These are phyloP conservation scores for Poecilia wingei DNA, from an alignment of 2,797 vertebrate genomes.

Conservation along the genomic window DNA sequence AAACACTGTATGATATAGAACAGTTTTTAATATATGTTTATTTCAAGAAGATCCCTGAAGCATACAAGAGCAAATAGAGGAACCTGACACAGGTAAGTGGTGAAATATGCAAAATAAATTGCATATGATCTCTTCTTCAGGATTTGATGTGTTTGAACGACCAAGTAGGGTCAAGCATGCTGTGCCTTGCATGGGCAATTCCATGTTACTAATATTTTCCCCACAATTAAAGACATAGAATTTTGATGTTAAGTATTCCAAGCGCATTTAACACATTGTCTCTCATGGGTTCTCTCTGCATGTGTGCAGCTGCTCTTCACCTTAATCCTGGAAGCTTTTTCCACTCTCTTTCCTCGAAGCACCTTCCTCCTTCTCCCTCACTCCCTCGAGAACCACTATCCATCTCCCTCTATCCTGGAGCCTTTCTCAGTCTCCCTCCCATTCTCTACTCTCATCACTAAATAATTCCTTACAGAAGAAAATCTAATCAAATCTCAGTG, in stretches of 20 bases:
- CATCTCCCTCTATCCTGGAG: slow-evolving; percentile 64
- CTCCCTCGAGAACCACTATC: slow-evolving; percentile 60
- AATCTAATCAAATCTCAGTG: slow-evolving; percentile 75
- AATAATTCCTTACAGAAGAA: slow-evolving; percentile 75
- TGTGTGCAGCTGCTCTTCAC: slow-evolving; percentile 57
- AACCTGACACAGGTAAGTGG: not conserved
- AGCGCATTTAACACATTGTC: slow-evolving; percentile 40
- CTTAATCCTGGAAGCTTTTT: slow-evolving; percentile 59
- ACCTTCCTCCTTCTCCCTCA: slow-evolving; percentile 49
- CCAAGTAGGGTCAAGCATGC: slow-evolving; percentile 17
- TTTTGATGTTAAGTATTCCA: slow-evolving; percentile 38
- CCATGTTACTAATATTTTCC: slow-evolving; percentile 20
- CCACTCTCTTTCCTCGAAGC: slow-evolving; percentile 61
- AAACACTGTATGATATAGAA: not conserved
- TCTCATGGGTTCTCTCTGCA: slow-evolving; percentile 32
- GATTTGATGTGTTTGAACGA: not conserved
- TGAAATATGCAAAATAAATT: not conserved
- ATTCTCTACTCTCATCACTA: slow-evolving; percentile 69
- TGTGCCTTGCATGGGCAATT: not conserved
- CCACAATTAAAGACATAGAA: slow-evolving; percentile 32
- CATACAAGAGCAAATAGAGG: not conserved
- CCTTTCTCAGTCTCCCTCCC: slow-evolving; percentile 54
- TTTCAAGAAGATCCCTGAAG: not conserved
- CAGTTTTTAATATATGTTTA: not conserved
- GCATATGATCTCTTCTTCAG: not conserved